Evolutionary conservation across 2,888 invertebrate genomes (phyloP).

Genomic region (Trichopoda pennipes): DNA sequence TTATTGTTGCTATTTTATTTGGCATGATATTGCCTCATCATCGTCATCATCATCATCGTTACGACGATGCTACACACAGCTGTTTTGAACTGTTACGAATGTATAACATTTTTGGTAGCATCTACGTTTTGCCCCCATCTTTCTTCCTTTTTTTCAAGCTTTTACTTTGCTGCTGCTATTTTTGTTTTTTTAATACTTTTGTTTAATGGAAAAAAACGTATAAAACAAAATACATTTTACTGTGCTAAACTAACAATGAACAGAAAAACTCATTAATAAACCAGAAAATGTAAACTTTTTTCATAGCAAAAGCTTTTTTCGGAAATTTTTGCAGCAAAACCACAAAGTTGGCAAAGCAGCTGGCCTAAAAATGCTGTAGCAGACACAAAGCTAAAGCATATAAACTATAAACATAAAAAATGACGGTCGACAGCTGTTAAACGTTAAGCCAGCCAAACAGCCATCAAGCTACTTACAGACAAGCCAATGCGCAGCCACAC

Average conservation of each 20-base stretch:
- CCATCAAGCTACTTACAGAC: slow-evolving; percentile 9
- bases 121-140: slow-evolving; percentile 49
- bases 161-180: slow-evolving; percentile 18
- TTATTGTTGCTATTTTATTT: slow-evolving; percentile 15
- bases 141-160: slow-evolving; percentile 1
- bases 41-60: slow-evolving; percentile 52
- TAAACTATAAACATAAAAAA: neutral
- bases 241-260: slow-evolving; percentile 12
- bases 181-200: neutral
- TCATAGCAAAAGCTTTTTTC: slow-evolving; percentile 44
- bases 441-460: slow-evolving; percentile 16
- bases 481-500: neutral
- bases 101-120: slow-evolving; percentile 53
- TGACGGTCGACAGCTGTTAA: slow-evolving; percentile 44
- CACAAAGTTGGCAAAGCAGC: slow-evolving; percentile 64
- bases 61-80: slow-evolving; percentile 62
- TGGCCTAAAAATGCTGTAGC: slow-evolving; percentile 55
- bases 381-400: slow-evolving; percentile 46
- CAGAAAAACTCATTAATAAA: neutral
- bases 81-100: slow-evolving; percentile 59
- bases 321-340: slow-evolving; percentile 65
- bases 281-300: slow-evolving; percentile 35
- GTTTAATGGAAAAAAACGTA: slow-evolving; percentile 11
- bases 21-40: slow-evolving; percentile 60
- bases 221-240: slow-evolving; percentile 9